These are phyloP conservation scores for Noturus placidus DNA, from an alignment of 2,113 vertebrate genomes.

Conservation along the genomic window DNA sequence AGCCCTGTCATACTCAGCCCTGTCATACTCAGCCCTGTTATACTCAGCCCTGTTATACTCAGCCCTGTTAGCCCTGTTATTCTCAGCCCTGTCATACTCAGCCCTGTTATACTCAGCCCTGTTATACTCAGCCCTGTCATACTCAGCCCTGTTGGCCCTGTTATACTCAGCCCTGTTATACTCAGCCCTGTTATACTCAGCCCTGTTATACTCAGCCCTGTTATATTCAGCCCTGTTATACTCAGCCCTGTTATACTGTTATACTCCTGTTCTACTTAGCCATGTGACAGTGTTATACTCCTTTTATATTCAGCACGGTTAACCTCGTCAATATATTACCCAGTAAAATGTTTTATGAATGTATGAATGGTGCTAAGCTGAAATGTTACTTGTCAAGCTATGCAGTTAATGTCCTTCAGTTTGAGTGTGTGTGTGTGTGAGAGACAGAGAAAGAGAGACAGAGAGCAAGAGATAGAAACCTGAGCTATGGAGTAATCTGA, in stretches of 20 bases:
- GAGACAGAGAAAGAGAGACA: conserved; percentile 51
- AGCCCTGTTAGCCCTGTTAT: too few species aligned
- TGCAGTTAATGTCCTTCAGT: background rate
- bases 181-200: background rate
- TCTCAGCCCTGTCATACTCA: background rate
- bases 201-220: background rate
- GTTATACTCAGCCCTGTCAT: background rate
- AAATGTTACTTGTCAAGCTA: background rate
- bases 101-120: background rate
- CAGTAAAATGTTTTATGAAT: background rate
- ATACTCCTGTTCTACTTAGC: too few species aligned
- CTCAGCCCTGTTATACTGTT: background rate
- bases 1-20: background rate
- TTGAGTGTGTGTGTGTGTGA: conserved; percentile 18
- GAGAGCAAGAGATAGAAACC: conserved; percentile 66
- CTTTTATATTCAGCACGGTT: background rate
- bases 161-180: background rate
- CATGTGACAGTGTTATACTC: background rate
- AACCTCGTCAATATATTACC: background rate
- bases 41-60: background rate
- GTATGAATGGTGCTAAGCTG: background rate
- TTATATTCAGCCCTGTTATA: background rate
- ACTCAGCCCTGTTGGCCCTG: background rate
- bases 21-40: background rate
- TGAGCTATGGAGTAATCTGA: conserved; percentile 97